These are phyloP conservation scores for Cephonodes hylas DNA, from an alignment of 2,888 invertebrate genomes.

Conservation along the genomic window DNA sequence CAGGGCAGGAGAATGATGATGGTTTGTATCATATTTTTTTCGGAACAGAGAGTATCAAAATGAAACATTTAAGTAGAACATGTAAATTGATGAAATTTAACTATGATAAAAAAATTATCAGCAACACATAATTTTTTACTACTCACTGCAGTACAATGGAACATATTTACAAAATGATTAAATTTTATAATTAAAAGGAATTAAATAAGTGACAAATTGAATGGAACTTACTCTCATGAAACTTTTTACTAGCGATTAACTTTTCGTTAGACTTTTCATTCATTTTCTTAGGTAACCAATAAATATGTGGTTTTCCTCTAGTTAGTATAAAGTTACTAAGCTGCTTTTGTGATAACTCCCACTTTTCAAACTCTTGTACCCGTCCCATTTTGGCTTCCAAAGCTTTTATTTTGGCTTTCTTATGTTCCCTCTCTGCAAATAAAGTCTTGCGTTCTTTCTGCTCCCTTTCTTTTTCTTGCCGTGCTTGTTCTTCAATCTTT, in stretches of 20 bases:
- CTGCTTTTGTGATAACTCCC: slow-evolving; percentile 88
- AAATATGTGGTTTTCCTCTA: slow-evolving; percentile 91
- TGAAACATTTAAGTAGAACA: too few relatives aligned
- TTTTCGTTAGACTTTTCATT: slow-evolving; percentile 85
- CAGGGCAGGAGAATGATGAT: too few relatives aligned
- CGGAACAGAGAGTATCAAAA: too few relatives aligned
- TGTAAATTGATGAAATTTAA: too few relatives aligned
- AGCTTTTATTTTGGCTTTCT: slow-evolving; percentile 93
- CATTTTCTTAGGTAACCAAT: slow-evolving; percentile 92
- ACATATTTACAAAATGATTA: slow-evolving; percentile 40
- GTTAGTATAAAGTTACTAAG: slow-evolving; percentile 93
- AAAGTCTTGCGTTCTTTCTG: slow-evolving; percentile 91
- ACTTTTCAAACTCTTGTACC: slow-evolving; percentile 92
- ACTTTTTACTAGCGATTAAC: slow-evolving; percentile 82
- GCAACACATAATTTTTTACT: too few relatives aligned
- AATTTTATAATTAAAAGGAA: background rate
- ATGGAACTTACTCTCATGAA: slow-evolving; percentile 82
- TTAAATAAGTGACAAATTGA: slow-evolving; percentile 7
- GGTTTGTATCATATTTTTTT: too few relatives aligned
- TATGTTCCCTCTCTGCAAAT: slow-evolving; percentile 91
- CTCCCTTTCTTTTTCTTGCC: slow-evolving; percentile 90
- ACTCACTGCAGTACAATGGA: slow-evolving; percentile 64
- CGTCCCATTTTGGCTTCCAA: slow-evolving; percentile 95
- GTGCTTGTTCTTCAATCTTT: slow-evolving; percentile 95
- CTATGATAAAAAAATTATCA: background rate